These are phyloP conservation scores for Sphaeridia pumilis DNA, from an alignment of 2,888 invertebrate species.

Conservation along the genomic window DNA sequence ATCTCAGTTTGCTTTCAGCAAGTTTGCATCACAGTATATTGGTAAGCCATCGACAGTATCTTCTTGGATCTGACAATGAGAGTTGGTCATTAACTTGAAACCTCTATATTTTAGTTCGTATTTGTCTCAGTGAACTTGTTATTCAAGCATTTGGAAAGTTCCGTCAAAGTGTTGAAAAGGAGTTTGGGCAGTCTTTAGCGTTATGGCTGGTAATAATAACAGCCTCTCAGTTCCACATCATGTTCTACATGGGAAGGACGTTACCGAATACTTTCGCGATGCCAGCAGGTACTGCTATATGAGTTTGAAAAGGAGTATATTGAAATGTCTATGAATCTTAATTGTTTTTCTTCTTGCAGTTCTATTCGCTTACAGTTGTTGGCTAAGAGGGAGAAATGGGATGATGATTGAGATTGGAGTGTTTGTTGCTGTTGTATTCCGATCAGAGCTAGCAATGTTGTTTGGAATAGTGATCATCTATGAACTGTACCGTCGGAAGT, in stretches of 20 bases:
- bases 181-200: conserved; percentile 65
- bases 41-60: too few species aligned
- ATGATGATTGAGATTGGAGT: conserved; percentile 74
- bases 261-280: conserved; percentile 91
- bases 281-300: conserved; percentile 72
- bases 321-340: too few species aligned
- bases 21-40: conserved; percentile 79
- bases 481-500: conserved; percentile 59
- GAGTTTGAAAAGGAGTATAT: too few species aligned
- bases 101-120: conserved; percentile 56
- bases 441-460: conserved; percentile 75
- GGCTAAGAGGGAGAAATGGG: conserved; percentile 64
- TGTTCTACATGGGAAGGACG: conserved; percentile 89
- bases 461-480: conserved; percentile 72
- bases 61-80: too few species aligned
- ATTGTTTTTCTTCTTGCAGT: too few species aligned
- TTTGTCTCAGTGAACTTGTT: conserved; percentile 63
- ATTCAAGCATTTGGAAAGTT: conserved; percentile 62
- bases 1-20: conserved; percentile 58
- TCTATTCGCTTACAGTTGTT: conserved; percentile 68
- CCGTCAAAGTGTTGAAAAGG: conserved; percentile 57
- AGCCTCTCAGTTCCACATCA: conserved; percentile 90
- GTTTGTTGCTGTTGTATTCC: conserved; percentile 75
- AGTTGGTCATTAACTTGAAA: not conserved
- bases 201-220: conserved; percentile 75